Evolutionary conservation across 2,888 invertebrate species (phyloP), one percentile per base, ranked within the genome.

Genomic region (Hypselothyrea guttata): DNA sequence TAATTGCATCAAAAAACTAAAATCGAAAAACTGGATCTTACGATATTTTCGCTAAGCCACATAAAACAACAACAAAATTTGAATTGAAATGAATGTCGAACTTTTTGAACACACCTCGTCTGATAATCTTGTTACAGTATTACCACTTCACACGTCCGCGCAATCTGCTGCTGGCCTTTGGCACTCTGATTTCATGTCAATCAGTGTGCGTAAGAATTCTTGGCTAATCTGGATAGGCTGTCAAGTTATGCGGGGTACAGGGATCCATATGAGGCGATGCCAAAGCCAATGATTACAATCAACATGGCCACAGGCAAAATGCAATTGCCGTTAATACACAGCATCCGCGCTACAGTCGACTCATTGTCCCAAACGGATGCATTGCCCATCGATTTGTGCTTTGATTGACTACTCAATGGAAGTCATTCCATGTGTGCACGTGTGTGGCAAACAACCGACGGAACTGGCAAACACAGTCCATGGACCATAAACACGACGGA

Each of bases 261-360:
- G n/a, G n/a, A n/a, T n/a, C n/a, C n/a, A n/a, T n/a, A n/a, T n/a
- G n/a, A n/a, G n/a, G n/a, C 53, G 37, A 45, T 28, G 60, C 27
- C 45, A 33, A 48, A 52, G 47, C 59, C 71, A 60, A 56, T 71
- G 71, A 71, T 69, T 71, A 71, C 71, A 60, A 71, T 69, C 67
- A 69, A 46, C 71, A 41, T 71, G 55, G 52, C 60, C 52, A 41
- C 44, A 18, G 54, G 47, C 41, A 11, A 52, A 71, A 55, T 71
- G 64, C 75, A 75, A 83, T 83, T 79, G 61, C 56, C 64, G 64
- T 75, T 78, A 78, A 76, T 75, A 47, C 47, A 37, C 37, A 41
- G 13, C 7, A 22, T 12, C n/a, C 48, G 53, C 40, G 52, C 28
- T 54, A 38, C 49, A 47, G n/a, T n/a, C 30, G 56, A 67, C 35